Conservation (phyloP, 2,113 vertebrate species). For the Pseudorasbora parva region DNA sequence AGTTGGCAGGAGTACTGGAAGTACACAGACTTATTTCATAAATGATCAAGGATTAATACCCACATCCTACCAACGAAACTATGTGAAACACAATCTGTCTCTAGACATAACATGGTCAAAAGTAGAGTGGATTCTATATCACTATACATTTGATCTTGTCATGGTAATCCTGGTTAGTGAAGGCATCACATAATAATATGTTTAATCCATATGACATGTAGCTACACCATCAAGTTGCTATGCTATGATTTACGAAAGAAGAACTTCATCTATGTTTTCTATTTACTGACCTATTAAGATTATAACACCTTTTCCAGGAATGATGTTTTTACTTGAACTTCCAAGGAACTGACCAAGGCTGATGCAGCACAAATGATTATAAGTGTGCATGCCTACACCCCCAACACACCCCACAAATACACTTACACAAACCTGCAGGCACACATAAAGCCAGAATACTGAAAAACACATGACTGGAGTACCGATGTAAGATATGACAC, state of each 20-base stretch:
- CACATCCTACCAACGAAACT: slow-evolving; percentile 49
- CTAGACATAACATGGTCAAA: slow-evolving; percentile 73
- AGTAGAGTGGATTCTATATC: slow-evolving; percentile 70
- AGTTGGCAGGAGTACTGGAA: slow-evolving; percentile 67
- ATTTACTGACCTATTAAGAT: slow-evolving; percentile 70
- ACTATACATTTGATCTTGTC: slow-evolving; percentile 54
- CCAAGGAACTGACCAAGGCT: slow-evolving; percentile 69
- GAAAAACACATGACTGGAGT: slow-evolving; percentile 68
- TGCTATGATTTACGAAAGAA: slow-evolving; percentile 68
- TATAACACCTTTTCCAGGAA: slow-evolving; percentile 68
- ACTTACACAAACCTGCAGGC: slow-evolving; percentile 40
- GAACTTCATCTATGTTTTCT: slow-evolving; percentile 69
- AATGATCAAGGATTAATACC: slow-evolving; percentile 62
- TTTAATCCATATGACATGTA: slow-evolving; percentile 66
- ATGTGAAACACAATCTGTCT: slow-evolving; percentile 59
- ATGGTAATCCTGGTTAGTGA: slow-evolving; percentile 60
- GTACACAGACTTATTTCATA: slow-evolving; percentile 75
- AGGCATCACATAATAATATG: slow-evolving; percentile 67
- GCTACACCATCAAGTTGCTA: slow-evolving; percentile 63
- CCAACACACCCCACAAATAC: slow-evolving; percentile 50
- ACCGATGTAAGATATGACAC: slow-evolving; percentile 55
- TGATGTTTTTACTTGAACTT: slow-evolving; percentile 62
- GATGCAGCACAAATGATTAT: slow-evolving; percentile 55
- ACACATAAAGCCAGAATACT: slow-evolving; percentile 62
- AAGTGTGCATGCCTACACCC: slow-evolving; percentile 59